Evolutionary conservation across 53 echinoderm and acorn worm species (phyloP).

Genomic region (Actinopyga echinites): DNA sequence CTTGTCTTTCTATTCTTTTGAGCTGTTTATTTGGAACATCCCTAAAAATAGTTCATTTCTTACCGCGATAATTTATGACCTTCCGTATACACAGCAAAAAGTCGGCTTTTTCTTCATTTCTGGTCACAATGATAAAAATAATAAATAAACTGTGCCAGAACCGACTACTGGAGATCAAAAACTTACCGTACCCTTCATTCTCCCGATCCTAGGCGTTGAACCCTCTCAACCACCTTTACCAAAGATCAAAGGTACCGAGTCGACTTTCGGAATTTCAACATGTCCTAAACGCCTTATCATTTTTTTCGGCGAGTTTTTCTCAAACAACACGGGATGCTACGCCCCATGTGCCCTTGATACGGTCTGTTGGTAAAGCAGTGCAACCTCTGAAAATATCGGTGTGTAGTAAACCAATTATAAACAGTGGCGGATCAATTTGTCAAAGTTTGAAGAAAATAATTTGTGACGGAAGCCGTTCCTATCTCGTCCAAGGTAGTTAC

Average conservation of each 20-base stretch:
- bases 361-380: neutral
- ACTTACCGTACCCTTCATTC: neutral
- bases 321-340: slow-evolving; percentile 10
- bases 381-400: slow-evolving; percentile 8
- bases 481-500: neutral
- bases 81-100: neutral
- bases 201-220: slow-evolving; percentile 17
- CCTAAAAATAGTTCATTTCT: slow-evolving; percentile 13
- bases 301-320: slow-evolving; percentile 4
- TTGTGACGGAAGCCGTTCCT: slow-evolving; percentile 16
- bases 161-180: slow-evolving; percentile 6
- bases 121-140: neutral
- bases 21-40: neutral
- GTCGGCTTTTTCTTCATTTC: neutral
- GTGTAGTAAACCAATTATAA: slow-evolving; percentile 29
- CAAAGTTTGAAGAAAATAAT: slow-evolving; percentile 4
- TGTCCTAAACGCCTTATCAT: neutral
- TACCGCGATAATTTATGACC: neutral
- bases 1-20: neutral
- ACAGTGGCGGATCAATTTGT: slow-evolving; percentile 42
- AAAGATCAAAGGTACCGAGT: slow-evolving; percentile 27
- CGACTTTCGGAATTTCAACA: slow-evolving; percentile 9
- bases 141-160: neutral
- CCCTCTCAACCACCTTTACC: slow-evolving; percentile 3
- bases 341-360: slow-evolving; percentile 22